Conservation (phyloP, 1,140 invertebrate species). For the Pomacea maculata region DNA sequence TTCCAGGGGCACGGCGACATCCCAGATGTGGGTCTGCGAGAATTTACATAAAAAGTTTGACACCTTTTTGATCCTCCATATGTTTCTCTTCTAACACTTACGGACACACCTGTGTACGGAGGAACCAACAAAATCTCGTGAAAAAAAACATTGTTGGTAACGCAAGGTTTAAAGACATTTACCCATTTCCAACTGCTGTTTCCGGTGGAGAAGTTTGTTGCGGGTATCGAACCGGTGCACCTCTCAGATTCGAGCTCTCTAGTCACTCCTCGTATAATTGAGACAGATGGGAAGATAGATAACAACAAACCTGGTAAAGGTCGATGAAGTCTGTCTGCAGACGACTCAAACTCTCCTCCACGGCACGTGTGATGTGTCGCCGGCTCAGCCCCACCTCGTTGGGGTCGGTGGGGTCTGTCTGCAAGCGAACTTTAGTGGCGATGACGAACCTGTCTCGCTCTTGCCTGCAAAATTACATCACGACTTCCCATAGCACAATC, state of each 20-base stretch:
- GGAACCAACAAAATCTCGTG: not conserved
- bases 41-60: conserved; percentile 39
- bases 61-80: not conserved
- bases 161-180: too few species aligned
- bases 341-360: not conserved
- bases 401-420: not conserved
- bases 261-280: too few species aligned
- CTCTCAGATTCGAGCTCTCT: too few species aligned
- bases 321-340: not conserved
- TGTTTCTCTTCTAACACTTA: too few species aligned
- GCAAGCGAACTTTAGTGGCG: conserved; percentile 10
- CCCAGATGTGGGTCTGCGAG: conserved; percentile 5
- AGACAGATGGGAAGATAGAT: too few species aligned
- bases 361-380: not conserved
- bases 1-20: too few species aligned
- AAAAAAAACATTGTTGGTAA: too few species aligned
- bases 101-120: too few species aligned
- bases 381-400: not conserved
- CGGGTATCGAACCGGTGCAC: too few species aligned
- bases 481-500: not conserved
- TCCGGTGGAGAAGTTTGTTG: too few species aligned
- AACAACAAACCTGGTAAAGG: not conserved
- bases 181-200: too few species aligned
- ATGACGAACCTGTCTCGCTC: conserved; percentile 11
- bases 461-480: not conserved